A percentile compares a stretch with the other conserved stretches of the same genome.
These are phyloP conservation scores for Progne subis DNA, from an alignment of 2,113 vertebrate species.

Conservation along the genomic window DNA sequence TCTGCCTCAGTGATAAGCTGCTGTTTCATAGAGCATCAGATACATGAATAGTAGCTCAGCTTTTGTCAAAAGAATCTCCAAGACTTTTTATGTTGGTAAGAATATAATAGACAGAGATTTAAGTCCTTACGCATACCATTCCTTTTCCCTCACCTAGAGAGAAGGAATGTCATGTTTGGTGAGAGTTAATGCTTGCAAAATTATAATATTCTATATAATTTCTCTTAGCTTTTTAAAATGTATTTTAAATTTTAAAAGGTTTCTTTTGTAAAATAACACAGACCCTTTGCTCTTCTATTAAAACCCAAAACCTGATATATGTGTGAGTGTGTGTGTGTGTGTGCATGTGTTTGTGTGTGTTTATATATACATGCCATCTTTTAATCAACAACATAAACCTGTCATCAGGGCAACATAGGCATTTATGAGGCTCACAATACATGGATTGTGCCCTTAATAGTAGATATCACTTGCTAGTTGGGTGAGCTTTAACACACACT, in stretches of 20 bases:
- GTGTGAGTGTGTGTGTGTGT: too few species aligned
- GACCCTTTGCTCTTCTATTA: background rate
- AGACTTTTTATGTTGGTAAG: background rate
- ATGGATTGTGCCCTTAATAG: background rate
- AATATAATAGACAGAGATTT: background rate
- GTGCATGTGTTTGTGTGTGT: background rate
- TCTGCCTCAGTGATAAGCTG: background rate
- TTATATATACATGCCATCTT: rapidly evolving
- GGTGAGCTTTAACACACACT: background rate
- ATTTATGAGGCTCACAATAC: background rate
- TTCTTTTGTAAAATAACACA: background rate
- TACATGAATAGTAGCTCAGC: background rate
- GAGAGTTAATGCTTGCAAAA: background rate
- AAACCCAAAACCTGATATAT: background rate
- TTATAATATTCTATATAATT: background rate
- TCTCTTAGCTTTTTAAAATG: background rate
- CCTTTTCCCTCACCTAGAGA: background rate
- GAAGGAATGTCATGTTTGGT: background rate
- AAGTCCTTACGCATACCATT: background rate
- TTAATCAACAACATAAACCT: background rate
- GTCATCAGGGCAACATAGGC: background rate
- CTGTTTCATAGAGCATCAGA: background rate
- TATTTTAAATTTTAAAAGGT: background rate
- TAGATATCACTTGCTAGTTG: background rate
- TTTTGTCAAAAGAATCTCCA: background rate